Conservation (phyloP, 2,888 invertebrate genomes). For the Anoplius nigerrimus region DNA sequence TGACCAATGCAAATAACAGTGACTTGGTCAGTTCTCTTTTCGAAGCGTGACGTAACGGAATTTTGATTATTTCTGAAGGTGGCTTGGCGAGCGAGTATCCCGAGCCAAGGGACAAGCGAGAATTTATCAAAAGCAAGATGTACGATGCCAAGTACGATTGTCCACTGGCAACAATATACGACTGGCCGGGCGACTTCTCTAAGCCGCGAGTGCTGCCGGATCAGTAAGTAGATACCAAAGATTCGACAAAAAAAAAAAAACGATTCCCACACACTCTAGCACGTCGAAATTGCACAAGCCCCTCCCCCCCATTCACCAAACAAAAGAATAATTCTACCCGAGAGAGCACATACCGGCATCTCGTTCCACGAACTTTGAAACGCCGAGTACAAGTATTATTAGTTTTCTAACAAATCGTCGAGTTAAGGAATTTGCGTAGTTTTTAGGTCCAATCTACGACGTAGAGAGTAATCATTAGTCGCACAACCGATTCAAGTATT, state of each 20-base stretch:
- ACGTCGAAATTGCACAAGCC: not conserved
- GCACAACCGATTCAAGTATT: too few relatives aligned
- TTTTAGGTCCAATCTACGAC: too few relatives aligned
- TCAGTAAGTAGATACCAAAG: conserved; percentile 70
- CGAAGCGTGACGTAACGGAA: too few relatives aligned
- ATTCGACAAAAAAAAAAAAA: too few relatives aligned
- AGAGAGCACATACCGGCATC: conserved; percentile 14
- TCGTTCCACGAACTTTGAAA: too few relatives aligned
- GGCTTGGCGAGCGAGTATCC: conserved; percentile 90
- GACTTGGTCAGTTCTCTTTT: too few relatives aligned
- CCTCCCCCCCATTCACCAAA: conserved; percentile 2
- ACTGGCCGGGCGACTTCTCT: conserved; percentile 74
- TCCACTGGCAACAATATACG: conserved; percentile 81
- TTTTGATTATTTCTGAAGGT: conserved; percentile 75
- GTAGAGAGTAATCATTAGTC: too few relatives aligned
- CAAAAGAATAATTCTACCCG: not conserved
- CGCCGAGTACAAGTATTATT: not conserved
- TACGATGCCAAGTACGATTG: conserved; percentile 88
- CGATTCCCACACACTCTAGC: too few relatives aligned
- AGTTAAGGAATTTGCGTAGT: not conserved
- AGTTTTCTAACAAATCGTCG: conserved; percentile 8
- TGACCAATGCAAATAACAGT: too few relatives aligned
- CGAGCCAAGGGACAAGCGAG: conserved; percentile 85
- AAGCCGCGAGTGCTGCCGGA: conserved; percentile 70
- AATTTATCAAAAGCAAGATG: conserved; percentile 84